Evolutionary conservation across 92 coral and sea anemone species (phyloP), one percentile per base, ranked within the genome.

Genomic region (Montipora capitata): DNA sequence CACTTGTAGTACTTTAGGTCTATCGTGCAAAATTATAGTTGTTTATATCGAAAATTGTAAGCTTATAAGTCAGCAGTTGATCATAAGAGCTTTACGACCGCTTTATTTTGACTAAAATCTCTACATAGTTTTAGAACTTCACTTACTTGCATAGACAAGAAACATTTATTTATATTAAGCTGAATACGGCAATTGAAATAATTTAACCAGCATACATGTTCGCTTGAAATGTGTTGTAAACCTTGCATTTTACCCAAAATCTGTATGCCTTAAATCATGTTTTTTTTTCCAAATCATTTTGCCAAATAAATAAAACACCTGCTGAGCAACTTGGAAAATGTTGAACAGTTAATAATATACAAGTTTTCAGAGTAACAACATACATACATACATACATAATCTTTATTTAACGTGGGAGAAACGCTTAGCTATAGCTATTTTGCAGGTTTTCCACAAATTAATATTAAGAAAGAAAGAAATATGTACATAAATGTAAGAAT

Each of bases 31-130:
- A 70, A 70, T 70, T 0, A 70, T 70, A 39, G 14, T 43, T 43
- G 59, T 72, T 72, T 43, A 2, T 42, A 72, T 43, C 38, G 59
- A 72, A 72, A 72, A 72, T 72, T 12, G 14, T 70, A 70, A 70
- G 76, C 54, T 11, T 70, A 39, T 41, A 70, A 70, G 76, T 70
- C 12, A 70, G 76, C 76, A 41, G 48, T 9, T 41, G 3, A 54
- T 54, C 59, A 54, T 0, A 61, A 16, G 67, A 43, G 38, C 52
- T 72, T 43, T 72, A 72, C 27, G 39, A 72, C 77, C 58, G 59
- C 77, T 72, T 72, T 72, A 72, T 72, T 72, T 72, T 72, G 39
- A 72, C 77, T 72, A 44, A 72, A 72, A 44, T 72, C 77, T 72
- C 61, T 14, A 72, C 58, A 44, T 43, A 45, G 77, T 45, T 72